Conservation (phyloP, 2,113 vertebrate species). For the Oenanthe melanoleuca region DNA sequence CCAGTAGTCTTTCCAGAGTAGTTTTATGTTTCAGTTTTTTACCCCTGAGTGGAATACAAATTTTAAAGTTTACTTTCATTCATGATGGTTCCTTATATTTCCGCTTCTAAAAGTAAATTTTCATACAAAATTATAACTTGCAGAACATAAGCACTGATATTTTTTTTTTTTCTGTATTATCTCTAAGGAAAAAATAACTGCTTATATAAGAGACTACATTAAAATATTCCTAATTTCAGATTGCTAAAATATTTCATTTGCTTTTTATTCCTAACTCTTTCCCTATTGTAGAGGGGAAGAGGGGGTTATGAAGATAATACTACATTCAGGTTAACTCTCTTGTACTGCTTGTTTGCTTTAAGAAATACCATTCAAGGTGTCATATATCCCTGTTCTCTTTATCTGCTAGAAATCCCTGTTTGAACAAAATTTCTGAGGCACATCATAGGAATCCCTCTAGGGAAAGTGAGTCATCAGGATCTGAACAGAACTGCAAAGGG, state of each 20-base stretch:
- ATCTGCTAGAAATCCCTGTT: neutral
- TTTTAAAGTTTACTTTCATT: neutral
- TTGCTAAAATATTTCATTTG: neutral
- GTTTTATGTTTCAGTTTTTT: neutral
- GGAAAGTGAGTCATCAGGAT: neutral
- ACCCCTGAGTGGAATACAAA: neutral
- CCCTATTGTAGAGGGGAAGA: neutral
- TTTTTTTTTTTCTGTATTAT: neutral
- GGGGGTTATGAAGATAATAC: rapidly evolving
- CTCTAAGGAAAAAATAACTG: neutral
- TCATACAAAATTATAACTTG: neutral
- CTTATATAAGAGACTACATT: neutral
- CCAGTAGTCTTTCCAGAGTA: neutral
- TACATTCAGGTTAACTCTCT: neutral
- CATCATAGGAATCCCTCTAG: neutral
- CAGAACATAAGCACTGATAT: neutral
- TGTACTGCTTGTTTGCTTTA: neutral
- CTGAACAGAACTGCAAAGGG: neutral
- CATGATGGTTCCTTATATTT: neutral
- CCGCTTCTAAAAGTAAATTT: neutral
- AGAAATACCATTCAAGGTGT: neutral
- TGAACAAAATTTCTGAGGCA: neutral
- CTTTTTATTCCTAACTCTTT: neutral
- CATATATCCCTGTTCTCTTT: neutral
- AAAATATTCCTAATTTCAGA: neutral